Percentiles rank a stretch among this genome's conserved stretches.
phyloP scores from a whole-genome alignment of 2,888 invertebrate genomes.

The Diplazon laetatorius region DNA sequence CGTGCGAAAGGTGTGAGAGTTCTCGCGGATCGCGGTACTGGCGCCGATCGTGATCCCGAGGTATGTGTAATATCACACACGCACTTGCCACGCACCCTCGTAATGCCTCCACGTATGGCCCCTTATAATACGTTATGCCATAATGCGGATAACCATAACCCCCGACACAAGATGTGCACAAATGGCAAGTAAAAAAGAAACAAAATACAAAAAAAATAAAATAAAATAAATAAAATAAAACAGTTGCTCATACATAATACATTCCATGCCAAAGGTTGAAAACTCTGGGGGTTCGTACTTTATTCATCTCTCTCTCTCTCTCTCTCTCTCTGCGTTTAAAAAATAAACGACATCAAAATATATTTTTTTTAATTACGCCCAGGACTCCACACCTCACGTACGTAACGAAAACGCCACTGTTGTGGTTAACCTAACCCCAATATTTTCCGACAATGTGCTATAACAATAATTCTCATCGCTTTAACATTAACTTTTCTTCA shows the following conservation, averaged over 20 bases:
- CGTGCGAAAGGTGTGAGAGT: constrained; percentile 38
- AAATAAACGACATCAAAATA: no score
- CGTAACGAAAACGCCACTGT: no score
- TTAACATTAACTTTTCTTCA: no score
- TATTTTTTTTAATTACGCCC: no score
- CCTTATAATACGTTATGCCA: background rate
- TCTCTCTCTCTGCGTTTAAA: no score
- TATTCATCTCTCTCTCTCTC: no score
- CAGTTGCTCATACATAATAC: background rate
- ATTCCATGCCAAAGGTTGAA: background rate
- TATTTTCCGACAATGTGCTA: no score
- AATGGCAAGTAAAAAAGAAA: background rate
- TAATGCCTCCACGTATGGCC: constrained; percentile 4
- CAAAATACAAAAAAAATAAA: constrained; percentile 1
- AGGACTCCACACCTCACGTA: no score
- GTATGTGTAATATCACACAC: constrained; percentile 14
- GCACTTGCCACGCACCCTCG: constrained; percentile 38
- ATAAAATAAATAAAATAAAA: background rate
- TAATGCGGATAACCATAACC: constrained; percentile 30
- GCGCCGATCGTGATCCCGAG: constrained; percentile 11
- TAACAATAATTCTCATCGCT: no score
- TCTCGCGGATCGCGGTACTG: constrained; percentile 36
- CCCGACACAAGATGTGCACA: constrained; percentile 19
- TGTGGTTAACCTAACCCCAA: no score
- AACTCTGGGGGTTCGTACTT: no score